A percentile compares a stretch with the other conserved stretches of the same genome.
Conservation (phyloP, 2,888 invertebrate species). For the Microctonus brassicae region DNA sequence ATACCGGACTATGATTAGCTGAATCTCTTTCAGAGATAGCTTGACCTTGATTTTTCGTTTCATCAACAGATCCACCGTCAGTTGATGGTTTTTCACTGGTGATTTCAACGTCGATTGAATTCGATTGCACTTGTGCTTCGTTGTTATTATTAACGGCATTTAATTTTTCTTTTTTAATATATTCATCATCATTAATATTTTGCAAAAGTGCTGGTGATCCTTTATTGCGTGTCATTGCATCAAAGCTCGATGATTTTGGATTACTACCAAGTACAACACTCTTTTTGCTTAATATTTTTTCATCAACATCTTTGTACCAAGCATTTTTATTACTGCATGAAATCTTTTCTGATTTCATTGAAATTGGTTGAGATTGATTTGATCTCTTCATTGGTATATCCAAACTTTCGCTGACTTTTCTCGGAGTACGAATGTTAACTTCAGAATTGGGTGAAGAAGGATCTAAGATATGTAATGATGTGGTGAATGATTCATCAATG, state of each 20-base stretch:
- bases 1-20: constrained; percentile 83
- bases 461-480: constrained; percentile 40
- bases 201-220: constrained; percentile 22
- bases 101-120: constrained; percentile 30
- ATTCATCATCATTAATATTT: constrained; percentile 48
- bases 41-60: constrained; percentile 60
- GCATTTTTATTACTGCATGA: constrained; percentile 42
- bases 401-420: constrained; percentile 58
- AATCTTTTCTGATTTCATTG: constrained; percentile 46
- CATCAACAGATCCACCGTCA: constrained; percentile 25
- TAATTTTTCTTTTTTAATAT: constrained; percentile 46
- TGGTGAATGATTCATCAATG: constrained; percentile 52
- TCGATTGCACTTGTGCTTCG: constrained; percentile 7
- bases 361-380: constrained; percentile 48
- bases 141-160: constrained; percentile 46
- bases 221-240: constrained; percentile 50
- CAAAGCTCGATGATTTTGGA: constrained; percentile 53
- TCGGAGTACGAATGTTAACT: constrained; percentile 50
- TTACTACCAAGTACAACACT: constrained; percentile 57
- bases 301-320: constrained; percentile 53
- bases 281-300: constrained; percentile 44
- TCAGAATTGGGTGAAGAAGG: constrained; percentile 36
- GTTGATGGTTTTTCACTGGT: constrained; percentile 21
- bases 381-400: constrained; percentile 56
- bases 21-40: constrained; percentile 75